Evolutionary conservation across 2,113 vertebrate species (phyloP).

Genomic region (Polypterus bichir): DNA sequence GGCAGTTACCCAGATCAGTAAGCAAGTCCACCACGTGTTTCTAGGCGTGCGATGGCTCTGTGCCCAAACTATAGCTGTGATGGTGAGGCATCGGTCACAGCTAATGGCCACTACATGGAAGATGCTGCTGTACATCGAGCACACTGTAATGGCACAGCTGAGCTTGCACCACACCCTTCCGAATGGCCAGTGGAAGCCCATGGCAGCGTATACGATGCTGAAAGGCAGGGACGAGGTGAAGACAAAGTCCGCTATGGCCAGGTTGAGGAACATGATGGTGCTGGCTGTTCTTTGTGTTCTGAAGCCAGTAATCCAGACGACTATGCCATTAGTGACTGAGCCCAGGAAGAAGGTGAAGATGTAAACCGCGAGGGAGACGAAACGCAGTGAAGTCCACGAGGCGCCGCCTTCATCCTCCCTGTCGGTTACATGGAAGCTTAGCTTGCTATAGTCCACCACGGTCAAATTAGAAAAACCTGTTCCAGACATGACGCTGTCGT

Average conservation of each 20-base stretch:
- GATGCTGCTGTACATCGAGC: conserved; percentile 7
- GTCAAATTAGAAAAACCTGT: too few species aligned
- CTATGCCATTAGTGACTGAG: conserved; percentile 9
- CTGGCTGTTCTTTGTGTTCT: neutral
- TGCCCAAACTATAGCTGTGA: conserved; percentile 20
- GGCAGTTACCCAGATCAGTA: neutral
- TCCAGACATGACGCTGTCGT: too few species aligned
- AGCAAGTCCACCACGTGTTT: neutral
- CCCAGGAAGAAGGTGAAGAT: conserved; percentile 21
- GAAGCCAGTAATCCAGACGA: conserved; percentile 11
- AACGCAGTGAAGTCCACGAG: too few species aligned
- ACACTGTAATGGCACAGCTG: neutral
- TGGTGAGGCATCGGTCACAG: conserved; percentile 14
- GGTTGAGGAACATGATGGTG: conserved; percentile 16
- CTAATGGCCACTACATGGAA: conserved; percentile 14
- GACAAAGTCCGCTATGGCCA: conserved; percentile 10
- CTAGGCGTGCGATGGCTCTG: neutral
- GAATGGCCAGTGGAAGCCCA: conserved; percentile 14
- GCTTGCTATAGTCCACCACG: too few species aligned
- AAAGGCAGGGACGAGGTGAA: neutral
- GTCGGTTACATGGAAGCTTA: too few species aligned
- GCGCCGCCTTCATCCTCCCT: too few species aligned
- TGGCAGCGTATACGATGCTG: neutral
- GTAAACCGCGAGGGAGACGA: conserved; percentile 1
- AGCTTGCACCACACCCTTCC: conserved; percentile 8